Evolutionary conservation across 2,888 invertebrate genomes (phyloP).

Genomic region (Pterobdella sp.): DNA sequence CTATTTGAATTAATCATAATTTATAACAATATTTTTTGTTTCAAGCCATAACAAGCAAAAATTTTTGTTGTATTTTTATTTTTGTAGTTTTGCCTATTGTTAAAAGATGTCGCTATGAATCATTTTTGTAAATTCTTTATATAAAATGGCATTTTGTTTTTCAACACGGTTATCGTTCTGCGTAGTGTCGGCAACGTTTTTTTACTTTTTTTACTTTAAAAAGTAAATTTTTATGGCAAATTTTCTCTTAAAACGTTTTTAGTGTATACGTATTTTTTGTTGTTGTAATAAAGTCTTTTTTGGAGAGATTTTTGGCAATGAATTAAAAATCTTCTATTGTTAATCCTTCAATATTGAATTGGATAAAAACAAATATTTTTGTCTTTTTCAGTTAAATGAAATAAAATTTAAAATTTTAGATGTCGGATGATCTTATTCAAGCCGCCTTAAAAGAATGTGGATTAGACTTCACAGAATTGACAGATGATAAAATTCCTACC

Average conservation of each 20-base stretch:
- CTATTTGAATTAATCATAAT: too few relatives aligned
- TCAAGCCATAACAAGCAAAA: too few relatives aligned
- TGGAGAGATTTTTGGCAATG: too few relatives aligned
- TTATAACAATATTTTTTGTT: too few relatives aligned
- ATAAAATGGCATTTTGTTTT: slow-evolving; percentile 21
- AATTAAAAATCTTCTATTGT: not conserved
- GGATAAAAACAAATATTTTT: not conserved
- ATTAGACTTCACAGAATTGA: slow-evolving; percentile 12
- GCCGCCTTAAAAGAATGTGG: slow-evolving; percentile 13
- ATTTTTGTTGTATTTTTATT: too few relatives aligned
- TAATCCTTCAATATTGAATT: not conserved
- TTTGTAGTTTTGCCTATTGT: too few relatives aligned
- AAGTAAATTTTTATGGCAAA: not conserved
- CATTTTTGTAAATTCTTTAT: not conserved
- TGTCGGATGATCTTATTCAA: slow-evolving; percentile 11
- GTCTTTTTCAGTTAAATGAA: not conserved
- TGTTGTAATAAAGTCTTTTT: too few relatives aligned
- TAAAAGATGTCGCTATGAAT: slow-evolving; percentile 18
- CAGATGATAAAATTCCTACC: not conserved
- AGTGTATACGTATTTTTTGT: not conserved
- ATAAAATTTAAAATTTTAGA: not conserved
- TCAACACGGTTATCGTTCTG: slow-evolving; percentile 3
- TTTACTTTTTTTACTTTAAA: not conserved
- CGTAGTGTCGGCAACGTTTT: not conserved
- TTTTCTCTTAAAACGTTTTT: not conserved